Percentiles rank a stretch among this genome's conserved stretches.
These are phyloP conservation scores for Myopa tessellatipennis DNA, from an alignment of 2,888 invertebrate genomes.

Conservation along the genomic window DNA sequence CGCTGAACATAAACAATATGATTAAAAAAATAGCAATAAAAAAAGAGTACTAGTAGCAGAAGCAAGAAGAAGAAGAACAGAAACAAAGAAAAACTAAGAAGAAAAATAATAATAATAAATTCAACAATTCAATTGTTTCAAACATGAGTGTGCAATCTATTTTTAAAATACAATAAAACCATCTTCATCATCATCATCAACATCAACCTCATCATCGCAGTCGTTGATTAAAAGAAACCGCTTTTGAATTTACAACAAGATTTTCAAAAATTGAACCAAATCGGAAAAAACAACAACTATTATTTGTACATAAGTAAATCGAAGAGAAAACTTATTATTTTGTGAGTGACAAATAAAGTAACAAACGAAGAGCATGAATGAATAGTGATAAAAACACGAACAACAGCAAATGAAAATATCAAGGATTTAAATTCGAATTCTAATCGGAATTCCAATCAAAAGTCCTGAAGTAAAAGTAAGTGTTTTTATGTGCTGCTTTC, in stretches of 20 bases:
- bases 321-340: no score
- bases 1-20: neutral
- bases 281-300: no score
- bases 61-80: neutral
- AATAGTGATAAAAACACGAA: no score
- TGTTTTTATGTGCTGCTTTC: no score
- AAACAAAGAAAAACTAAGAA: neutral
- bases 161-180: conserved; percentile 54
- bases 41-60: conserved; percentile 4
- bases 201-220: neutral
- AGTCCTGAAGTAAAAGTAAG: no score
- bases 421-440: no score
- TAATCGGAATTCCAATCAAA: no score
- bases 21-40: conserved; percentile 17
- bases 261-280: conserved; percentile 5
- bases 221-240: conserved; percentile 32
- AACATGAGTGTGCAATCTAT: conserved; percentile 59
- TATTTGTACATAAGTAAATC: no score
- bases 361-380: no score
- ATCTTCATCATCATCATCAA: no score
- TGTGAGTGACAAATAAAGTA: no score
- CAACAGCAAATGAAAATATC: no score
- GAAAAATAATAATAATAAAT: conserved; percentile 30
- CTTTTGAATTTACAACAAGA: conserved; percentile 48
- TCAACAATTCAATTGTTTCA: conserved; percentile 59